Evolutionary conservation across 2,797 vertebrate species (phyloP).

Genomic region (Sphenodon punctatus): DNA sequence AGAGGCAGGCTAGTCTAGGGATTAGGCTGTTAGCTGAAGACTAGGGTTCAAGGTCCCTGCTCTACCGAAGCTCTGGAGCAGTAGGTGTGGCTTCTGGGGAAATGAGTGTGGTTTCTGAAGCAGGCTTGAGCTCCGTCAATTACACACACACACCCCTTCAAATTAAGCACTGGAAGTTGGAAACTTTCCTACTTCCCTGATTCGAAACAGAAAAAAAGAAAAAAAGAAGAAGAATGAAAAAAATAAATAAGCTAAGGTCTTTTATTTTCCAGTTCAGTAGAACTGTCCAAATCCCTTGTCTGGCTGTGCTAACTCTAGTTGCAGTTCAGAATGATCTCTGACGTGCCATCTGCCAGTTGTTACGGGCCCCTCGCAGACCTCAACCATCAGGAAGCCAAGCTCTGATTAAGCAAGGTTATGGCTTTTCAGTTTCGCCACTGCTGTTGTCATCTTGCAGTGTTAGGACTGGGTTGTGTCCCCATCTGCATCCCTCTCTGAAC

Average conservation of each 20-base stretch:
- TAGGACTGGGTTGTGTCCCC: fast-evolving
- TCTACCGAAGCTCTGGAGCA: no score
- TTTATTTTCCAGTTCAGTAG: conserved; percentile 1
- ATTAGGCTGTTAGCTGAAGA: no score
- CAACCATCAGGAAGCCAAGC: background rate
- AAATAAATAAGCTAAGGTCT: no score
- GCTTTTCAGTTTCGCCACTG: background rate
- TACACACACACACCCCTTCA: background rate
- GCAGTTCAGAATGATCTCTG: background rate
- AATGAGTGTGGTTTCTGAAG: no score
- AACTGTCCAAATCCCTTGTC: background rate
- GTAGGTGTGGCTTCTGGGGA: no score
- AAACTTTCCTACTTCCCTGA: background rate
- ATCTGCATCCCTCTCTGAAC: background rate
- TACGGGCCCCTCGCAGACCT: background rate
- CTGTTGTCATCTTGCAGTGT: background rate
- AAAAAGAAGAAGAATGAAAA: background rate
- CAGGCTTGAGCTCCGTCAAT: no score
- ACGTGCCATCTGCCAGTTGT: background rate
- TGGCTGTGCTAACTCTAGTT: conserved; percentile 7
- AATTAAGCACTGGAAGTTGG: background rate
- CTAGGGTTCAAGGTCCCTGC: no score
- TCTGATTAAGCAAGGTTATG: conserved; percentile 4
- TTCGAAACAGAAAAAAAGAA: conserved; percentile 7
- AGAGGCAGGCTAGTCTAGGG: no score